A percentile compares a stretch with the other conserved stretches of the same genome.
Conservation (phyloP, 2,797 vertebrate genomes). For the Poecile montanus region DNA sequence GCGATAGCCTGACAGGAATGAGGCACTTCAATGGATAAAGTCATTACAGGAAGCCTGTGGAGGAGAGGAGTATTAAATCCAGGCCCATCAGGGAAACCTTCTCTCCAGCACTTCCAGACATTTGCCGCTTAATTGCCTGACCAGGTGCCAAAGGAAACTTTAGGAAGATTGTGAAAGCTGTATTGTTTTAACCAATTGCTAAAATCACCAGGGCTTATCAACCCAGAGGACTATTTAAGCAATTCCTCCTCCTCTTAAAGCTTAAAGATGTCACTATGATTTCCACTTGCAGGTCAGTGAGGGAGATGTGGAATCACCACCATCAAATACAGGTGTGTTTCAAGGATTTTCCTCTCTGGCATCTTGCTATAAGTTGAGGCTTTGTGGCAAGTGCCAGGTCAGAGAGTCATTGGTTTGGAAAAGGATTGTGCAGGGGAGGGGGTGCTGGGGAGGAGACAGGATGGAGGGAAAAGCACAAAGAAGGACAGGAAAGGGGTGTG, state of each 20-base stretch:
- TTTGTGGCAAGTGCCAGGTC: background rate
- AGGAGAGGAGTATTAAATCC: background rate
- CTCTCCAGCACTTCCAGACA: background rate
- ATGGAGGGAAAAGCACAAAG: background rate
- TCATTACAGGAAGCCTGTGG: background rate
- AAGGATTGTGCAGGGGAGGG: background rate
- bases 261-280: background rate
- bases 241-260: background rate
- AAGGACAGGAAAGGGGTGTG: background rate
- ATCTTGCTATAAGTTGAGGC: background rate
- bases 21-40: background rate
- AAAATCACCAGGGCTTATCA: background rate
- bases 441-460: background rate
- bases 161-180: background rate
- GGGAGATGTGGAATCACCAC: slow-evolving; percentile 56
- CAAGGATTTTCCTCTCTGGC: background rate
- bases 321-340: slow-evolving; percentile 29
- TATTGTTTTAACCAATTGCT: background rate
- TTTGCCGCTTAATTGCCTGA: background rate
- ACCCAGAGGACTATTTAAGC: background rate
- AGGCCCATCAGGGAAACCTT: background rate
- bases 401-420: background rate
- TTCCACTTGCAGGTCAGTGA: slow-evolving; percentile 50
- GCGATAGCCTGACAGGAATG: background rate
- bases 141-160: background rate